phyloP scores from a whole-genome alignment of 2,113 vertebrate species.

The Paramormyrops kingsleyae region DNA sequence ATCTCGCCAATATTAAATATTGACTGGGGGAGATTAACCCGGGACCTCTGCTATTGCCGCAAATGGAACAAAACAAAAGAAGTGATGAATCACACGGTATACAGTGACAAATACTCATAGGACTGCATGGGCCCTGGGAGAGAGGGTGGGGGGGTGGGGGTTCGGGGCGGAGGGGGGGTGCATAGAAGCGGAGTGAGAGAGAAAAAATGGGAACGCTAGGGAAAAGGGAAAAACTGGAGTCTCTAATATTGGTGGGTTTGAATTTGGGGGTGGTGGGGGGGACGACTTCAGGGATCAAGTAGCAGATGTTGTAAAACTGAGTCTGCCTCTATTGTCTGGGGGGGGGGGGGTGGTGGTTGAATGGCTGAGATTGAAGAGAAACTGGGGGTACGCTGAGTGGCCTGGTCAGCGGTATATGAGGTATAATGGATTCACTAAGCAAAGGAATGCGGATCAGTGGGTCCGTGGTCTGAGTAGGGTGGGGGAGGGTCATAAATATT shows the following conservation, averaged over 20 bases:
- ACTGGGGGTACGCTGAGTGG: neutral
- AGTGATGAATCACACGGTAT: neutral
- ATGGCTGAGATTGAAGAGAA: neutral
- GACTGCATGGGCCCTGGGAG: neutral
- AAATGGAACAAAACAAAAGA: constrained; percentile 4
- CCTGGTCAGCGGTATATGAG: neutral
- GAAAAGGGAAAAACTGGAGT: neutral
- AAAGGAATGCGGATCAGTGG: neutral
- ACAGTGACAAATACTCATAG: neutral
- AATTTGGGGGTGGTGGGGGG: neutral
- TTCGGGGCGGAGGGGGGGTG: neutral
- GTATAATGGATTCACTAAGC: constrained; percentile 1
- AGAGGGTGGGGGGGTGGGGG: too few relatives aligned
- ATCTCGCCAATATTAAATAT: constrained; percentile 24
- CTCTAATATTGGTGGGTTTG: neutral
- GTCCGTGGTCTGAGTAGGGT: constrained; percentile 32
- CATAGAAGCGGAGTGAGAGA: neutral
- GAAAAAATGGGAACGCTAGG: too few relatives aligned
- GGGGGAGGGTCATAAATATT: constrained; percentile 37
- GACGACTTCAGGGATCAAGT: neutral
- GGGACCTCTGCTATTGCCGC: neutral
- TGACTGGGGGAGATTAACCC: constrained; percentile 18
- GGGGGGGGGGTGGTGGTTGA: neutral
- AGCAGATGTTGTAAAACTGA: neutral
- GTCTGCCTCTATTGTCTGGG: neutral